Conservation (phyloP, 1,140 invertebrate genomes). For the Sesamia nonagrioides region DNA sequence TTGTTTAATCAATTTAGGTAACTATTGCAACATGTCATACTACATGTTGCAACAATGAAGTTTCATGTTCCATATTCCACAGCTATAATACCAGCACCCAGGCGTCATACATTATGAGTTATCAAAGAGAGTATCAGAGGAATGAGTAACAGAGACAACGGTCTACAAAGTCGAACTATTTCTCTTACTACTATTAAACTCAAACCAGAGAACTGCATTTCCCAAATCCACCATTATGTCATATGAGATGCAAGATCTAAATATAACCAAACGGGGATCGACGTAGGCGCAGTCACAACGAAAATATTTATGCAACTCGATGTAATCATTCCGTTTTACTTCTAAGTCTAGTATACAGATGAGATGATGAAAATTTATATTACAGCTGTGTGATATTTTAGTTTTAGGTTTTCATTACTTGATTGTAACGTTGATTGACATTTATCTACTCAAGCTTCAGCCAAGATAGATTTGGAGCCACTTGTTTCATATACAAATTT, state of each 20-base stretch:
- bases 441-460: neutral
- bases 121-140: too few relatives aligned
- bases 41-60: neutral
- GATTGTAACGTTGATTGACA: neutral
- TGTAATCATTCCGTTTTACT: constrained; percentile 37
- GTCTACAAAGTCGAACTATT: too few relatives aligned
- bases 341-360: neutral
- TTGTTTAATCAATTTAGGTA: constrained; percentile 19
- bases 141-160: too few relatives aligned
- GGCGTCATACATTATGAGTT: too few relatives aligned
- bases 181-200: neutral
- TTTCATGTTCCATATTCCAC: too few relatives aligned
- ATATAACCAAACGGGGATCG: constrained; percentile 17
- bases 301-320: constrained; percentile 34
- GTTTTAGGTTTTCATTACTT: neutral
- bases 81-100: too few relatives aligned
- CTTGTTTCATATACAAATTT: neutral
- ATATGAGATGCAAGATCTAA: constrained; percentile 22
- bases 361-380: neutral
- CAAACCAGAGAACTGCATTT: neutral
- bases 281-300: constrained; percentile 33
- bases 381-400: constrained; percentile 4
- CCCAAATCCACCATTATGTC: constrained; percentile 19
- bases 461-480: neutral
- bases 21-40: neutral